Evolutionary conservation across 2,888 invertebrate genomes (phyloP).

Genomic region (Chloroclystis v-ata): DNA sequence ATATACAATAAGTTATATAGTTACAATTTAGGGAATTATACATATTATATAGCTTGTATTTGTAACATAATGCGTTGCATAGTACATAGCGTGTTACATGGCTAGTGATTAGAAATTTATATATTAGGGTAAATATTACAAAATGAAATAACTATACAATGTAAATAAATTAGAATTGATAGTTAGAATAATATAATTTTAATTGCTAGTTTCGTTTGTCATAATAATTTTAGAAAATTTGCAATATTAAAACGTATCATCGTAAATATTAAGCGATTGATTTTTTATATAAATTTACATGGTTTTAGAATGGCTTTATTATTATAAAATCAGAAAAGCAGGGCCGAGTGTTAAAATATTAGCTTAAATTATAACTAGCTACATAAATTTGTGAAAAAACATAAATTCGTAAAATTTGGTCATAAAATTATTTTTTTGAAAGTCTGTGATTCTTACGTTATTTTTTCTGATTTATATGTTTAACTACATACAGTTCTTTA

Average conservation of each 20-base stretch:
- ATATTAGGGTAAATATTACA: constrained; percentile 49
- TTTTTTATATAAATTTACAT: too few species aligned
- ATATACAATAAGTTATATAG: not conserved
- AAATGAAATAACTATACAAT: constrained; percentile 32
- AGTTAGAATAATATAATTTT: constrained; percentile 21
- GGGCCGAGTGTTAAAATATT: too few species aligned
- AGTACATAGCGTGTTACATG: constrained; percentile 66
- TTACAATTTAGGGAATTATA: constrained; percentile 6
- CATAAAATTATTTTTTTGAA: too few species aligned
- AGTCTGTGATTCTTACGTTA: too few species aligned
- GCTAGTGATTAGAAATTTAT: constrained; percentile 77
- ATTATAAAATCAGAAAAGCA: too few species aligned
- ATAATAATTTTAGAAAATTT: constrained; percentile 9
- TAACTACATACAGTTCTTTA: too few species aligned
- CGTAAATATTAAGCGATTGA: too few species aligned
- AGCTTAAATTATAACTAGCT: too few species aligned
- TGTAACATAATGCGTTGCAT: constrained; percentile 33
- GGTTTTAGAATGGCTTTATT: too few species aligned
- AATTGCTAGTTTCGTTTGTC: constrained; percentile 19
- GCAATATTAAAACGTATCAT: not conserved
- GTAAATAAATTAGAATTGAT: constrained; percentile 50
- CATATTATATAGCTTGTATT: constrained; percentile 10
- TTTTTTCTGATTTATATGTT: too few species aligned
- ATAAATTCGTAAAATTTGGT: too few species aligned
- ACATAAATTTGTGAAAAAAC: too few species aligned